phyloP scores from a whole-genome alignment of 2,888 invertebrate species.

The Eilema griseolum region DNA sequence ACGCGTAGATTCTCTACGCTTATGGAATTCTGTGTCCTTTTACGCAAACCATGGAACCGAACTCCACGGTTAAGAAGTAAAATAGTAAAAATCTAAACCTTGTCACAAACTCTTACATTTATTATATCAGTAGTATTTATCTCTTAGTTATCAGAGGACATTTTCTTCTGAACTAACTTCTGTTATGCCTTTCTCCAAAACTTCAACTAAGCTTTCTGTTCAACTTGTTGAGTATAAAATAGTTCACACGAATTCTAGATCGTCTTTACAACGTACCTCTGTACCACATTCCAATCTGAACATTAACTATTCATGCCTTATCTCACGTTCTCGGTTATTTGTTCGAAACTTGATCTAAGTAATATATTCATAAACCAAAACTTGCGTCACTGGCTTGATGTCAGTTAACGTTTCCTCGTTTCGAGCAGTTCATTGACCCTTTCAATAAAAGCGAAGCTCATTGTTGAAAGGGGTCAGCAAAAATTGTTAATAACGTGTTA shows the following conservation, averaged over 20 bases:
- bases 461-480: not conserved
- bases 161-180: not conserved
- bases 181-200: not conserved
- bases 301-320: constrained; percentile 4
- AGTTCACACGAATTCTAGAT: not conserved
- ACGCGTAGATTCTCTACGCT: too few species aligned
- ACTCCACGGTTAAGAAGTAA: too few species aligned
- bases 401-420: constrained; percentile 4
- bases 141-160: not conserved
- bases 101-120: too few species aligned
- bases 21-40: too few species aligned
- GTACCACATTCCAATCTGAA: constrained; percentile 1
- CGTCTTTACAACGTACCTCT: not conserved
- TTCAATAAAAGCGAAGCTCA: not conserved
- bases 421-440: not conserved
- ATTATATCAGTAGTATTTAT: too few species aligned
- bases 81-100: too few species aligned
- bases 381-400: not conserved
- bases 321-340: not conserved
- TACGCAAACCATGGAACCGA: too few species aligned
- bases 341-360: not conserved
- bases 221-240: constrained; percentile 2
- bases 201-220: not conserved
- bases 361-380: not conserved
- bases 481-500: not conserved